phyloP scores from a whole-genome alignment of 2,797 vertebrate genomes.

The Sebastiscus albofasciatus region DNA sequence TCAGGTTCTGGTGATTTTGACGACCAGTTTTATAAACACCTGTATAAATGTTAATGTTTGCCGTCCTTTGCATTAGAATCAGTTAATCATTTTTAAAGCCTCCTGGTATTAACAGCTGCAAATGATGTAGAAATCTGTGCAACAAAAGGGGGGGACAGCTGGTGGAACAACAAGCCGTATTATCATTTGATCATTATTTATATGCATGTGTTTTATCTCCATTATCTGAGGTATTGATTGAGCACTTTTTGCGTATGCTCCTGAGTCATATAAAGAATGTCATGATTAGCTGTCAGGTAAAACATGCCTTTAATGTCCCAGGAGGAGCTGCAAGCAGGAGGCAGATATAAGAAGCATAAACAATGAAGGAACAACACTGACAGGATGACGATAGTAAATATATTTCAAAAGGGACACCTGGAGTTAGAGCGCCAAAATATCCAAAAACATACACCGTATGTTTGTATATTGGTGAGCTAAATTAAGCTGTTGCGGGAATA shows the following conservation, averaged over 20 bases:
- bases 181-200: not conserved
- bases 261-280: not conserved
- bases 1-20: not conserved
- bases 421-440: not conserved
- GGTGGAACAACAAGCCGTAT: not conserved
- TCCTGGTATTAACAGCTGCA: not conserved
- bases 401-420: not conserved
- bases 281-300: slow-evolving; percentile 12
- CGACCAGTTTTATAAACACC: not conserved
- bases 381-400: slow-evolving; percentile 13
- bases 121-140: not conserved
- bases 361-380: not conserved
- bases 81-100: not conserved
- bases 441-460: not conserved
- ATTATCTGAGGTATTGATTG: not conserved
- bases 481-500: slow-evolving; percentile 40
- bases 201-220: not conserved
- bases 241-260: not conserved
- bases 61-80: not conserved
- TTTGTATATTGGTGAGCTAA: slow-evolving; percentile 8
- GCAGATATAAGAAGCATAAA: slow-evolving; percentile 7
- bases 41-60: not conserved
- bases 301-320: not conserved
- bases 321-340: not conserved
- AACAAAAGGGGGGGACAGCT: not conserved